A percentile compares a stretch with the other conserved stretches of the same genome.
Evolutionary conservation across 2,797 vertebrate species (phyloP).

Genomic region (Lepus oiostolus): DNA sequence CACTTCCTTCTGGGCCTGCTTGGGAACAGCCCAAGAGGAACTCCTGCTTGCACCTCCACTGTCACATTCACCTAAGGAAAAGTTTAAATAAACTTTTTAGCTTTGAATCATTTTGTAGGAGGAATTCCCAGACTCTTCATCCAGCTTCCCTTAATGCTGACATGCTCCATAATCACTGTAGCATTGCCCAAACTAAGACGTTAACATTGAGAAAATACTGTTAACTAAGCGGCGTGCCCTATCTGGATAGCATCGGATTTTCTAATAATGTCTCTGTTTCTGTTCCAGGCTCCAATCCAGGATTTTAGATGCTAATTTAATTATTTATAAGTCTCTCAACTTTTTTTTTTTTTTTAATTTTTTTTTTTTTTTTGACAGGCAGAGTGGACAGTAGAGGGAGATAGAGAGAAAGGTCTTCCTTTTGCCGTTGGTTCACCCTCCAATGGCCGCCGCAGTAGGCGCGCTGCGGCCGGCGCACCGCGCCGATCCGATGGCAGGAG

Average conservation of each 20-base stretch:
- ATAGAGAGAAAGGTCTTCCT: too few species aligned
- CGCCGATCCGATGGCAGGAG: too few species aligned
- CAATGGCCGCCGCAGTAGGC: too few species aligned
- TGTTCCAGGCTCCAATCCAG: not conserved
- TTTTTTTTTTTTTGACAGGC: too few species aligned
- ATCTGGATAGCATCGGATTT: not conserved
- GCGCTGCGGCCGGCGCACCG: too few species aligned
- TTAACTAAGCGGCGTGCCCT: not conserved
- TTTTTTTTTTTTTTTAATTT: too few species aligned
- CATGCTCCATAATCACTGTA: not conserved
- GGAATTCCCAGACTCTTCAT: not conserved
- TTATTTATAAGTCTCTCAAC: constrained; percentile 6
- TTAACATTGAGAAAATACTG: not conserved
- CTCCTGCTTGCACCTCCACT: not conserved
- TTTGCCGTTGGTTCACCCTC: too few species aligned
- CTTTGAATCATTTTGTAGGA: not conserved
- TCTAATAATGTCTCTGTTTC: not conserved
- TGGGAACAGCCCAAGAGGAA: rapidly evolving
- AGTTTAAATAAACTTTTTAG: not conserved
- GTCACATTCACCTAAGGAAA: not conserved
- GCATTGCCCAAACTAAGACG: not conserved
- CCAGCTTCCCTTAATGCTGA: not conserved
- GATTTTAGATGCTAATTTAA: constrained; percentile 14
- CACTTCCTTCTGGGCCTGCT: not conserved
- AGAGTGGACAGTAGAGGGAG: too few species aligned